Conservation (phyloP, 2,797 vertebrate species). For the Acanthornis magna region DNA sequence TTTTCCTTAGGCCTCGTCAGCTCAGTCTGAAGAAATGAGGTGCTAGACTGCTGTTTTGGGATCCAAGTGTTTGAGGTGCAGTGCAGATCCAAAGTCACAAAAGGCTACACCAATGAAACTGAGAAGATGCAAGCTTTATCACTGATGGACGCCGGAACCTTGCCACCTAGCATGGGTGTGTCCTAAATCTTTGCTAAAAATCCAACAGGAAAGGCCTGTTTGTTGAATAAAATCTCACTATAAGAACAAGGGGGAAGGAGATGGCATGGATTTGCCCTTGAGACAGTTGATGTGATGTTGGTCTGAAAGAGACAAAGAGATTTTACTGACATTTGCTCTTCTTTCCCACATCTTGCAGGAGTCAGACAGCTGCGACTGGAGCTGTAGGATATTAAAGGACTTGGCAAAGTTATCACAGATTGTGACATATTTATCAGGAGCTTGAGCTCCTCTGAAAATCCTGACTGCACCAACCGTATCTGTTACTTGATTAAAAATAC, state of each 20-base stretch:
- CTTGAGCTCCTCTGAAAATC: constrained; percentile 69
- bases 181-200: neutral
- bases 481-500: constrained; percentile 75
- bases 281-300: constrained; percentile 43
- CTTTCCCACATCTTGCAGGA: constrained; percentile 65
- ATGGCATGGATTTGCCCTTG: constrained; percentile 55
- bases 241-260: constrained; percentile 22
- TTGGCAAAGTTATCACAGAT: constrained; percentile 74
- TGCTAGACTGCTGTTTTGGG: neutral
- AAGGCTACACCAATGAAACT: neutral
- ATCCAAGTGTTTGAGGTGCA: fast-evolving
- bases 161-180: neutral
- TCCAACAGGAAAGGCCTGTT: neutral
- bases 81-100: neutral
- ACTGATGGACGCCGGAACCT: neutral
- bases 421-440: constrained; percentile 74
- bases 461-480: constrained; percentile 49
- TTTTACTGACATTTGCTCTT: constrained; percentile 74
- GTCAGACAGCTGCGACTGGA: constrained; percentile 48
- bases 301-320: constrained; percentile 45
- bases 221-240: neutral
- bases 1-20: neutral
- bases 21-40: neutral
- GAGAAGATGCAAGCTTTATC: neutral
- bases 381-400: constrained; percentile 71